Base-by-base conservation (phyloP, 1,140 invertebrate species). In the Tachypleus tridentatus region DNA sequence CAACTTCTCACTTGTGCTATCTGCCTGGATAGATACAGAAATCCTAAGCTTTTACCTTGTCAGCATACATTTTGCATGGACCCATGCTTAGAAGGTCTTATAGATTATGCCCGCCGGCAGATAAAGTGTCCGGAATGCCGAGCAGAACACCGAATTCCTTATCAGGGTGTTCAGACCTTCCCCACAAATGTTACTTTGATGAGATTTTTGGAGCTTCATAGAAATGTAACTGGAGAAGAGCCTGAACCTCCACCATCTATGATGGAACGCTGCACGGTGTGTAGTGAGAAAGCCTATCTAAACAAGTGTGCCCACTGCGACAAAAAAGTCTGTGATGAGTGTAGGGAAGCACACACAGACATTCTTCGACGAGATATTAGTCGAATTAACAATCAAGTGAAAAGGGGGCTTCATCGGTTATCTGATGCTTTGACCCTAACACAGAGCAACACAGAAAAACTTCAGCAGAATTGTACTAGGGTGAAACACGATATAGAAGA, bases 41-140 rank as follows among this genome's bases (percentile, higher is more conserved):
- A 95, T 78, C 97, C 97, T 51, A 98, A 98, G 80, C 81, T 98
- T 72, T 79, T 99, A 72, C 96, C 96, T 86, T 99, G 97, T 78
- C 96, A 99, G 81, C 97, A 99, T 84, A 98, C 95, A 68, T 99
- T 97, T 80, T 99, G 97, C 77, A 92, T 97, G 86, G 91, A 95
- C 73, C 95, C 93, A 52, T 98, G 94, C 78, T 91, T 97, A 86
- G 94, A 97, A 78, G 93, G 92, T 63, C 83, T 97, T 56, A 91
- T 94, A 70, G 94, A 97, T 80, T 95, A 96, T 76, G 91, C 95
- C 59, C 82, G 90, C 71, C 81, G 89, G 80, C 92, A 94, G 84
- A 90, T 99, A 57, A 97, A 97, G 83, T 99, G 96, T 83, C 96
- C 97, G 73, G 96, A 99, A 86, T 99, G 97, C 76, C 84, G 96